Base-by-base conservation (phyloP, 2,888 invertebrate species). In the Eristalis arbustorum region DNA sequence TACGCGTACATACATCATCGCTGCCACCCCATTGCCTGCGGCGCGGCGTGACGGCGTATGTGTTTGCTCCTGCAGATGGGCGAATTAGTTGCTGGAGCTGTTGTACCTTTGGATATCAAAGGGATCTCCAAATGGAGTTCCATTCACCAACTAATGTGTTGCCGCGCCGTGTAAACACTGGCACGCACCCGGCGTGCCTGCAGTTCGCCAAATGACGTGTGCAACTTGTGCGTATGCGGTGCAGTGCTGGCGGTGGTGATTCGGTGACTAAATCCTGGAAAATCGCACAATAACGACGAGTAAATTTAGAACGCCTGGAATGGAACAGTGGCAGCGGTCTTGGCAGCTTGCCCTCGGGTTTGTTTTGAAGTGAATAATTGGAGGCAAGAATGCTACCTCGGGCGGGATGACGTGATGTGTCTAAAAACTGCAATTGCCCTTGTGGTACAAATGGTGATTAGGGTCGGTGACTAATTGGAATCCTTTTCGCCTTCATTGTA, bases 291-390 rank as follows among this genome's bases (percentile, higher is more conserved):
- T 28, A 77, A 77, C 18, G 59, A 25, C 25, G 85, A 37, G 77
- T 82, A 87, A 87, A 82, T 74, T 82, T 87, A 87, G 82, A 49
- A 85, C 25, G 31, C 67, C 64, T 76, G 83, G 74, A 68, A 42
- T 34, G 23, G 68, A 18, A 42, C 40, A 82, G 77, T 82, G 82
- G 73, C 78, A 78, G 77, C 31, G 34, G 67, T 82, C 77, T 85
- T 85, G 85, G 85, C 82, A 87, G 22, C 28, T 57, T 82, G 77
- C 82, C 85, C 56, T 37, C 5, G 31, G 66, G 66, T 85, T 85
- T 85, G 82, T 85, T 82, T 82, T 85, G 85, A 82, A 81, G 82
- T 82, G 74, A 75, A 74, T 82, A 87, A 87, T 87, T 77, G 74
- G 78, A 82, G 40, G 72, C 56, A 13, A 31, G 40, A 63, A 77